Percentiles rank a stretch among this genome's conserved stretches.
Conservation (phyloP, 2,113 vertebrate genomes). For the Hemiscyllium ocellatum region DNA sequence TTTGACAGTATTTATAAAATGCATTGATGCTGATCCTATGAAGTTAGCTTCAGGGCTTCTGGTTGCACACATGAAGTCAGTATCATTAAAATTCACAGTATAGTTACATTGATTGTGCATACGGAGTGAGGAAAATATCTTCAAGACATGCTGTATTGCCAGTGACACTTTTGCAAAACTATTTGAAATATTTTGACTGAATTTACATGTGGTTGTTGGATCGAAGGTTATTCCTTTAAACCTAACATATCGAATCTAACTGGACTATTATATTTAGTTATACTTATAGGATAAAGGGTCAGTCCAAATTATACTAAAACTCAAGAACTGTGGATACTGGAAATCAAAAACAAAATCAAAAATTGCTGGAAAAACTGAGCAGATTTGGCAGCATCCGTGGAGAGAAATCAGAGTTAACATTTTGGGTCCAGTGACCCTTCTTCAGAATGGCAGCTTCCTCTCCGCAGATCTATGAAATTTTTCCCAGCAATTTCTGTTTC, state of each 20-base stretch:
- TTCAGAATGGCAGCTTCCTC: no score
- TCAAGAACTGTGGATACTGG: no score
- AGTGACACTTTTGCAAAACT: neutral
- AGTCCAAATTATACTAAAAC: neutral
- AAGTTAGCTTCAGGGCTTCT: neutral
- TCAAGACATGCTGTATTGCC: neutral
- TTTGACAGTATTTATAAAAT: conserved; percentile 16
- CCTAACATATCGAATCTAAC: no score
- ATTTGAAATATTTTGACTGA: neutral
- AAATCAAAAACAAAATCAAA: no score
- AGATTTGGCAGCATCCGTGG: no score
- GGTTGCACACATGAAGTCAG: conserved; percentile 15
- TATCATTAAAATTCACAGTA: conserved; percentile 18
- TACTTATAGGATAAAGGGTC: neutral
- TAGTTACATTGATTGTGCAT: neutral
- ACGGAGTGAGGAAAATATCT: neutral
- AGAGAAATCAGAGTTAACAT: no score
- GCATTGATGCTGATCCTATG: neutral
- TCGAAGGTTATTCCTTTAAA: neutral
- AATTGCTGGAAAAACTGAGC: no score
- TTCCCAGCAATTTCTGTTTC: no score
- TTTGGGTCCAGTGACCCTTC: no score
- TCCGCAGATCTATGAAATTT: no score
- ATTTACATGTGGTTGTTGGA: neutral
- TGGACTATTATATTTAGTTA: neutral